Base-by-base conservation (phyloP, 2,113 vertebrate species). In the Corythoichthys intestinalis region DNA sequence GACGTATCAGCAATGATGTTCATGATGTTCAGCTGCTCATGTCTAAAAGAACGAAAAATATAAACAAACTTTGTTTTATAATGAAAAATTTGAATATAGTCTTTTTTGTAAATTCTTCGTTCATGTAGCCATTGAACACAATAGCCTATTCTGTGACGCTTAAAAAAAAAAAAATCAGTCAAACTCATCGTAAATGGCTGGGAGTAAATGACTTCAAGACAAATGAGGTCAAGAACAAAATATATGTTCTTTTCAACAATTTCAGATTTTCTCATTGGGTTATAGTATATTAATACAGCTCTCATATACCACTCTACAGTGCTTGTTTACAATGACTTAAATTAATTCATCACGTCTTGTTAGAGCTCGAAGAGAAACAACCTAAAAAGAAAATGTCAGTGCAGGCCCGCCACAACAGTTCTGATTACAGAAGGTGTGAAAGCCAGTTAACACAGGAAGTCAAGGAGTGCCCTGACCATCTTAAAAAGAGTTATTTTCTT, bases 381-480 rank as follows among this genome's bases (percentile, higher is more conserved):
- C 53, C 49, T 47, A 46, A 58, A 28, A 53, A 58, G 1, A 75
- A 65, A 71, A 39, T 9, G 10, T 56, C 9, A 17, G 2, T 68
- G 6, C 47, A 72, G 48, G 52, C 7, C 52, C 58, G 62, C 47
- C 53, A 63, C 61, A 57, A 44, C 20, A 47, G 7, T 2, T 17
- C 41, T 37, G 38, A 65, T 54, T 49, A 7, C 12, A 59, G 28
- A 70, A 78, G 28, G 71, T 83, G 82, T 71, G 70, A 86, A 87
- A 74, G 35, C 3, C 3, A 73, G 15, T 69, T 67, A 68, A 71
- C 74, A 80, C 82, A 79, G 75, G 75, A 86, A 85, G 76, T 53
- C 62, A 58, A 52, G 48, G 70, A 64, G 1, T 37, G 47, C 41
- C 53, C 1, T 79, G 74, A 65, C 80, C 80, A 73, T 38, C 38